Base-by-base conservation (phyloP, 1,140 invertebrate genomes). In the Diachasmimorpha longicaudata region DNA sequence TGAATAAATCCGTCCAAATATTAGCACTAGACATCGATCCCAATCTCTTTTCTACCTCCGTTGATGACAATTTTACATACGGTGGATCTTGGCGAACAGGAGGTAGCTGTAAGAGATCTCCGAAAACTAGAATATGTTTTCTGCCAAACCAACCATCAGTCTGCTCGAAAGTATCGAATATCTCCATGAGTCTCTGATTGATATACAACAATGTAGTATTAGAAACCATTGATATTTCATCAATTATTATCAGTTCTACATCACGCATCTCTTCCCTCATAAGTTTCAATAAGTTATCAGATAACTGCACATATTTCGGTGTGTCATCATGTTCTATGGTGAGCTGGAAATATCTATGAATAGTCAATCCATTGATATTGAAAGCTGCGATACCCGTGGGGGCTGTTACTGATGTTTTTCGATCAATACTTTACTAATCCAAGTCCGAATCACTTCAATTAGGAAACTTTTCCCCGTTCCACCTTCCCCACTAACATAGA, bases 71-170 rank as follows among this genome's bases (percentile, higher is more conserved):
- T 52, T 39, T 23, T 48, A 82, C 37, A 74, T 81, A 83, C 10
- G 78, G 31, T 10, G 81, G 74, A 52, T 82, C 68, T 75, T 80
- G 81, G 19, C 76, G 75, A 21, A 86, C 80, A n/a, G 84, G 81
- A 14, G 82, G 82, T 39, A 86, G 77, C 78, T 85, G 84, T 19
- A 85, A 76, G 48, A 83, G 79, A 76, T 85, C 82, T 6, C 83
- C 80, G 74, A 81, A 79, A 4, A 82, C n/a, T 21, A 81, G 5
- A 16, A 81, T 77, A 72, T 81, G 72, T 69, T 76, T 83, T 72
- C 77, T 77, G 1, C 82, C 79, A 63, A 82, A 83, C 80, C 78
- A 83, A 39, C 74, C 82, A 77, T 83, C 70, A 21, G 75, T 36
- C 13, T 25, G 67, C 39, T 80, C 76, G n/a, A 37, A 63, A 55